Evolutionary conservation across 2,797 vertebrate genomes (phyloP), one percentile per base, ranked within the genome.

Genomic region (Myotis myotis): DNA sequence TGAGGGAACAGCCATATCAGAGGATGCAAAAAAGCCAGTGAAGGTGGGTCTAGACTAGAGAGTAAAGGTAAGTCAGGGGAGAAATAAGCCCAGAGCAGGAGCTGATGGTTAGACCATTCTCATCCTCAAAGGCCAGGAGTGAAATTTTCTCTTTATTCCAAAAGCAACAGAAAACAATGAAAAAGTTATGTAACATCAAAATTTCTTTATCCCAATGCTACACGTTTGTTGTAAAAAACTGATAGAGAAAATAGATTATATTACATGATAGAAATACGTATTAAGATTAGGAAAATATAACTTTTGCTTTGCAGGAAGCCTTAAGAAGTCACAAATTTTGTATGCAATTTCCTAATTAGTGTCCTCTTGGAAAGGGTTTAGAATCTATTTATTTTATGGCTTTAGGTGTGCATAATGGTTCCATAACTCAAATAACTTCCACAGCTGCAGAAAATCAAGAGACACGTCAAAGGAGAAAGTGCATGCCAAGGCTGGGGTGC

Each of bases 101-200:
- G 55, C 20, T n/a, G 5, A 47, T 0, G 6, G 28, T 36, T 8
- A 11, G 13, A 85, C 19, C 13, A 20, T 5, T 11, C 28, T 85
- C 5, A 1, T 47, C 38, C 49, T 87, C 57, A 68, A 0, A 62
- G 51, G 12, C 47, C 5, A 20, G 28, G 38, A 19, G 8, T 5
- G 55, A 23, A 0, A 36, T 51, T 72, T 53, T 55, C 28, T 81
- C 60, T 78, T 81, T 57, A 92, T 62, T 85, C 64, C 33, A 79
- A 89, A 70, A 86, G 36, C 53, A 79, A 15, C 16, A 86, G 36
- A 28, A 95, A 92, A 83, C n/a, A 90, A 33, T 75, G 66, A 17
- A 74, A 51, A 76, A 87, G n/a, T 30, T 85, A 79, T 13, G 19
- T 0, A 60, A n/a, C n/a, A 60, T 28, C 36, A 87, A 71, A 41